These are phyloP conservation scores for Megalurothrips usitatus DNA, from an alignment of 2,888 invertebrate species.

Conservation along the genomic window DNA sequence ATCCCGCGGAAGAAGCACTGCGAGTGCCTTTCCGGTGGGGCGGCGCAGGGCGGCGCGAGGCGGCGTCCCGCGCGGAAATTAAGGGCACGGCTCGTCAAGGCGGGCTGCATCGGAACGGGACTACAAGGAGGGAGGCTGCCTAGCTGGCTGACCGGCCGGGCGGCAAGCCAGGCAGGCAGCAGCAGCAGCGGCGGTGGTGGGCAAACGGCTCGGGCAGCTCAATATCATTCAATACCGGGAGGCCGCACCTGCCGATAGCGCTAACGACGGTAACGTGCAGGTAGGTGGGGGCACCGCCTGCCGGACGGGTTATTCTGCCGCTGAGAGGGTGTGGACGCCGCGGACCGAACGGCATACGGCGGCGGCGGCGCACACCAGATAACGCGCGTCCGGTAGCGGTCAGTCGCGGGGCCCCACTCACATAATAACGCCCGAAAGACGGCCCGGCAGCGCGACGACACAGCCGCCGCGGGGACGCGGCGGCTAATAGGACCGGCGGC, in stretches of 20 bases:
- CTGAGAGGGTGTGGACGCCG: too few relatives aligned
- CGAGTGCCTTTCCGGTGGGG: background rate
- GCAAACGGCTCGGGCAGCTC: background rate
- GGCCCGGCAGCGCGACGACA: too few relatives aligned
- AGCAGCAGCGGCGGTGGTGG: background rate
- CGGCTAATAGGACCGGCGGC: too few relatives aligned
- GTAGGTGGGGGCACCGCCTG: background rate
- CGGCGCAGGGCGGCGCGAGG: too few relatives aligned
- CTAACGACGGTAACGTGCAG: background rate
- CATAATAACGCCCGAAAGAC: too few relatives aligned
- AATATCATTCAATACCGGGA: too few relatives aligned
- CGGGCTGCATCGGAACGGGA: background rate
- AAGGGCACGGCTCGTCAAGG: constrained; percentile 16
- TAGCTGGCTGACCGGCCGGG: background rate
- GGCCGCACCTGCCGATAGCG: background rate
- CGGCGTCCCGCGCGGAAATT: background rate
- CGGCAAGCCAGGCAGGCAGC: background rate
- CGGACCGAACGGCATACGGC: too few relatives aligned
- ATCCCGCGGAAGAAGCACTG: background rate
- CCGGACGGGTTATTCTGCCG: too few relatives aligned
- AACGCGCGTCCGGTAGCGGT: too few relatives aligned
- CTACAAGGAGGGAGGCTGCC: background rate
- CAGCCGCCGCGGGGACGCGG: too few relatives aligned
- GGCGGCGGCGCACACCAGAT: too few relatives aligned
- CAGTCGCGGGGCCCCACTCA: too few relatives aligned